A percentile compares a stretch with the other conserved stretches of the same genome.
phyloP scores from a whole-genome alignment of 2,113 vertebrate species.

The Actenoides lindsayi region DNA sequence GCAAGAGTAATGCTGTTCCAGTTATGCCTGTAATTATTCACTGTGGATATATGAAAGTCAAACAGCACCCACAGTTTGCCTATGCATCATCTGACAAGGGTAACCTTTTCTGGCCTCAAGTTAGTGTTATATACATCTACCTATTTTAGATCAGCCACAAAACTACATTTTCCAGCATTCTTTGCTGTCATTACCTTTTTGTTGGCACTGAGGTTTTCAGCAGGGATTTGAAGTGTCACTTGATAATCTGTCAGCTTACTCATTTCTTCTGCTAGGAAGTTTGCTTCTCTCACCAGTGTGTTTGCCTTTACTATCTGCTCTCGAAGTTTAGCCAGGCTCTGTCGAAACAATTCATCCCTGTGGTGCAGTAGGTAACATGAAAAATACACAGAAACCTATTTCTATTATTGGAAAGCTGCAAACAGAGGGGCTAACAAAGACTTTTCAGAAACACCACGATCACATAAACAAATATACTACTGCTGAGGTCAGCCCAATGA shows the following conservation, averaged over 20 bases:
- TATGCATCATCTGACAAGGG: background rate
- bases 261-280: constrained; percentile 97
- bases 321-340: constrained; percentile 91
- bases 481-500: background rate
- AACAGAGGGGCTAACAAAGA: background rate
- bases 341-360: constrained; percentile 96
- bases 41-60: background rate
- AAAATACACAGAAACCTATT: constrained; percentile 57
- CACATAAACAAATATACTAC: background rate
- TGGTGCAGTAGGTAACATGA: constrained; percentile 39
- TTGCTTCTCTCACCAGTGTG: constrained; percentile 94
- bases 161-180: background rate
- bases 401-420: constrained; percentile 61
- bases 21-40: background rate
- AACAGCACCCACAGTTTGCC: background rate
- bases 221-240: constrained; percentile 97
- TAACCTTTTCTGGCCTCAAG: background rate
- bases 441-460: background rate
- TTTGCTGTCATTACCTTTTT: constrained; percentile 85
- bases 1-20: background rate
- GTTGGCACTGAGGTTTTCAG: constrained; percentile 96
- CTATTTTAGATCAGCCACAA: background rate
- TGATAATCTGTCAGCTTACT: constrained; percentile 94
- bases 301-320: constrained; percentile 97
- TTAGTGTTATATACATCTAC: background rate